A percentile compares a stretch with the other conserved stretches of the same genome.
These are phyloP conservation scores for Protobothrops flavoviridis DNA, from an alignment of 2,113 vertebrate genomes.

Conservation along the genomic window DNA sequence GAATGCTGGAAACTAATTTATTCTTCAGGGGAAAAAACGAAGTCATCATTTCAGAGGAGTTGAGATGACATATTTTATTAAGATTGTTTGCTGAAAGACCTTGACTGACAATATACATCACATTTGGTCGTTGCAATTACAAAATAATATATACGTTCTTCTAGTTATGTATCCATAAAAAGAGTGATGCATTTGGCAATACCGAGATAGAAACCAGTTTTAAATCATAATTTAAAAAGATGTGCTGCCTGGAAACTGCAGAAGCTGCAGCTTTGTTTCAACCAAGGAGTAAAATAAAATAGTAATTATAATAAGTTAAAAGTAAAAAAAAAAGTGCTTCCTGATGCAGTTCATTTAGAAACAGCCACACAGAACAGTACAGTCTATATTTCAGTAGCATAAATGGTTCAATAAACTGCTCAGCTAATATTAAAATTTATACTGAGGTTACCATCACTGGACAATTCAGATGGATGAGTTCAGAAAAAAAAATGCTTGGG, in stretches of 20 bases:
- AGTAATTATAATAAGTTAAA: constrained; percentile 49
- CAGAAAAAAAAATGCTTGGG: constrained; percentile 40
- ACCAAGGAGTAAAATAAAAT: constrained; percentile 54
- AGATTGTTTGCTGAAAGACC: constrained; percentile 26
- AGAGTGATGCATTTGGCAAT: constrained; percentile 43
- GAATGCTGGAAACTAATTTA: constrained; percentile 26
- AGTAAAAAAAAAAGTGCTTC: constrained; percentile 18
- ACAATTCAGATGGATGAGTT: constrained; percentile 51
- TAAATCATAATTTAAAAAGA: constrained; percentile 60
- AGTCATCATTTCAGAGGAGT: constrained; percentile 1
- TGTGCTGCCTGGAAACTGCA: constrained; percentile 57
- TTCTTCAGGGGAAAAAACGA: constrained; percentile 17
- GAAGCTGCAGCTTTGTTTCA: constrained; percentile 61
- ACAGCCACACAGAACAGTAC: constrained; percentile 41
- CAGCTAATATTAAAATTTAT: constrained; percentile 35
- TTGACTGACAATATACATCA: constrained; percentile 20
- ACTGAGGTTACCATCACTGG: constrained; percentile 35
- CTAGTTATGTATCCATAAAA: constrained; percentile 22
- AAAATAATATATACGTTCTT: constrained; percentile 8
- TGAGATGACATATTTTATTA: constrained; percentile 42
- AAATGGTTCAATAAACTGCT: constrained; percentile 41
- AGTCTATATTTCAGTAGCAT: constrained; percentile 42
- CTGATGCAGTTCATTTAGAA: constrained; percentile 55
- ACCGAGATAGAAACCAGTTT: constrained; percentile 52
- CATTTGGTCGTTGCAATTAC: constrained; percentile 17